Evolutionary conservation across 2,113 vertebrate genomes (phyloP).

Genomic region (Rattus norvegicus): DNA sequence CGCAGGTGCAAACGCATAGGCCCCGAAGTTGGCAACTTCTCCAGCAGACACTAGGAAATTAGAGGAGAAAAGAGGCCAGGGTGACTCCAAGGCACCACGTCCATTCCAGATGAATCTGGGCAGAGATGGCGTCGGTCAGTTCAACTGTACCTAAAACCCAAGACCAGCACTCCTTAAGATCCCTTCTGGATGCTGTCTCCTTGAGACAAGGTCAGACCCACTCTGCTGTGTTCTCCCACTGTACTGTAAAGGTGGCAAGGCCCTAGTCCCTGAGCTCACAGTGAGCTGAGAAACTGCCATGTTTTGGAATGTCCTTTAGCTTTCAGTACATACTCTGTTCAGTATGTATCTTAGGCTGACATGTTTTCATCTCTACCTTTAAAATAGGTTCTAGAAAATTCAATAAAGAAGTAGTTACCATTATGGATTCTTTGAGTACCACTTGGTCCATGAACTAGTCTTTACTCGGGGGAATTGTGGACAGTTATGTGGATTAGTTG

Average conservation of each 20-base stretch:
- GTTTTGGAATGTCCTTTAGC: background rate
- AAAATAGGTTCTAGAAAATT: constrained; percentile 24
- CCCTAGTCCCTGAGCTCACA: background rate
- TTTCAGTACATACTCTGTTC: background rate
- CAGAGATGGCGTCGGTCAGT: background rate
- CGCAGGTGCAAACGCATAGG: constrained; percentile 96
- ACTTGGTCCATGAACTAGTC: background rate
- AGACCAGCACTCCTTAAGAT: background rate
- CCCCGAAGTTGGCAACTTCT: constrained; percentile 95
- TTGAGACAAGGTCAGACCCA: background rate
- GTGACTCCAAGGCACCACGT: background rate
- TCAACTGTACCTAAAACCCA: background rate
- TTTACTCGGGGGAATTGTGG: background rate
- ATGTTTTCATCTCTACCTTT: background rate
- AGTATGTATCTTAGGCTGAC: background rate
- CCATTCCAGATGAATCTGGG: background rate
- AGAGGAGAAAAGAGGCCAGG: constrained; percentile 55
- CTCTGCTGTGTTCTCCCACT: background rate
- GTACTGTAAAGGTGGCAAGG: background rate
- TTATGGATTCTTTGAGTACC: background rate
- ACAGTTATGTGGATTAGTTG: background rate
- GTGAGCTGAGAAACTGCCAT: background rate
- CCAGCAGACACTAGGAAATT: constrained; percentile 94
- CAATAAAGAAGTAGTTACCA: background rate
- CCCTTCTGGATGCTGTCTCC: background rate